Base-by-base conservation (phyloP, 23 tunicate species). In the Ascidia mentula region DNA sequence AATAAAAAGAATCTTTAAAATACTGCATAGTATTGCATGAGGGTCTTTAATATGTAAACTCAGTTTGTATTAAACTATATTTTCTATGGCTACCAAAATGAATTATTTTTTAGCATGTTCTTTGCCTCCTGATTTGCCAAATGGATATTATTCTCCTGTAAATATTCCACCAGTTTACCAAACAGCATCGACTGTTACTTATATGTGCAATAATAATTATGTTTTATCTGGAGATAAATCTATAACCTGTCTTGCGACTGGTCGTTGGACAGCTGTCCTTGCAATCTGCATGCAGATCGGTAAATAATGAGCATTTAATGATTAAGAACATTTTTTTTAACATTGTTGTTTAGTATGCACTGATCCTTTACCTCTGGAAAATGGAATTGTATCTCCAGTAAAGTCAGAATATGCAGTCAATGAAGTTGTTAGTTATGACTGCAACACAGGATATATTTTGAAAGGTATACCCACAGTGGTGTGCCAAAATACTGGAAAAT, bases 381-480 rank as follows among this genome's bases (percentile, higher is more conserved):
- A 53, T 53, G 65, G 65, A 53, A 53, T 53, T 3, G 22, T 53
- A 20, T 20, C 28, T 28, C 65, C 65, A 53, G 1, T 9, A 53
- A 53, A 53, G 24, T 6, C 65, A 53, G 2, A 35, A 74, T 74
- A 74, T 74, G 9, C 37, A 37, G 38, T 74, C 39, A 36, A 74
- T 39, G 40, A 38, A 36, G n/a, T 74, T 36, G 12, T 74, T 37
- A 74, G 46, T 36, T 74, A 74, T 38, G 28, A 38, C 8, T 74
- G 78, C 78, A 74, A 74, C 78, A 74, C 46, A 37, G 78, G 78
- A 4, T 74, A 32, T 74, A 31, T 38, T 26, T 30, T 74, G 46
- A 46, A 74, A 8, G 40, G 40, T 30, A 32, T 31, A 37, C 28
- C 78, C 37, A 74, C 78, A 37, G 46, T 74, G 22, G 40, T 39